Conservation (phyloP, 2,888 invertebrate species). For the Melitaea athalia region DNA sequence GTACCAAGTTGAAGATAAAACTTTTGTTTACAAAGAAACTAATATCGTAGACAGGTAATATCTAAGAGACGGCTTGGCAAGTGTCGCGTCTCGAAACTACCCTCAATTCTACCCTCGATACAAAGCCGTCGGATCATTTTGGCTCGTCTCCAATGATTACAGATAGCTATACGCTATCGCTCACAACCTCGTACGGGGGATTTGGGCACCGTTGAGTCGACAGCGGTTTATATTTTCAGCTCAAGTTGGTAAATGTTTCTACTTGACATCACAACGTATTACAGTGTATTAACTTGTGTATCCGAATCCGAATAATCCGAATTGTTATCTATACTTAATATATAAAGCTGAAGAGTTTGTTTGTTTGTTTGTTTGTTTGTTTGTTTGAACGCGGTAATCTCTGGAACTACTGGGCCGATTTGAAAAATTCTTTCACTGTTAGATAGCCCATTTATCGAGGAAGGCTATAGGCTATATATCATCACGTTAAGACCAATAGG, state of each 20-base stretch:
- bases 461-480: too few relatives aligned
- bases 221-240: constrained; percentile 6
- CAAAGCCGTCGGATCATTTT: constrained; percentile 33
- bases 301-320: too few relatives aligned
- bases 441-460: too few relatives aligned
- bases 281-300: too few relatives aligned
- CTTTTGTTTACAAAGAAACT: constrained; percentile 24
- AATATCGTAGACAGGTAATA: constrained; percentile 28
- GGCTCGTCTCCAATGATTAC: constrained; percentile 40
- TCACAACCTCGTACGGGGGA: constrained; percentile 17
- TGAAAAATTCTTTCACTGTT: too few relatives aligned
- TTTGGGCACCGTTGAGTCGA: constrained; percentile 2
- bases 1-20: constrained; percentile 18
- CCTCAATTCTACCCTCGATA: constrained; percentile 35
- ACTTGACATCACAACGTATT: not conserved
- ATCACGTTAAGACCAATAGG: too few relatives aligned
- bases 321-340: too few relatives aligned
- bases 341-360: too few relatives aligned
- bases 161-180: constrained; percentile 31
- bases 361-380: too few relatives aligned
- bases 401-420: too few relatives aligned
- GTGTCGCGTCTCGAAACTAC: constrained; percentile 34
- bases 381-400: too few relatives aligned
- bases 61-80: constrained; percentile 31
- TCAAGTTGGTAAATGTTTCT: not conserved